phyloP scores from a whole-genome alignment of 2,797 vertebrate species.

The Enteromius afrohamiltoni region DNA sequence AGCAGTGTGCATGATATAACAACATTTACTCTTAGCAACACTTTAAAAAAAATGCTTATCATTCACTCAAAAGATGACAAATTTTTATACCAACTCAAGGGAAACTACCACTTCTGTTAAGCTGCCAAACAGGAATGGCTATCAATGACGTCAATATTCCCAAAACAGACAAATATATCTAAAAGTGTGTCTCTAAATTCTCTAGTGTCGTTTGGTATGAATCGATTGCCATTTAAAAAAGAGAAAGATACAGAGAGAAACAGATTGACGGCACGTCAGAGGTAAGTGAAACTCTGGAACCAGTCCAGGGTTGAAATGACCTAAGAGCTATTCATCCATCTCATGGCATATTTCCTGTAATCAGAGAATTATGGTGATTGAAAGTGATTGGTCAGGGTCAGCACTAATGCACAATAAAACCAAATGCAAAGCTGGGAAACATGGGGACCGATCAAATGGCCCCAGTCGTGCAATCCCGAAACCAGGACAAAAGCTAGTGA shows the following conservation, averaged over 20 bases:
- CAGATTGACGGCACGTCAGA: slow-evolving; percentile 42
- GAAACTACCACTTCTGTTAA: slow-evolving; percentile 8
- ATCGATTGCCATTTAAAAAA: slow-evolving; percentile 17
- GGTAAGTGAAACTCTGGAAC: slow-evolving; percentile 61
- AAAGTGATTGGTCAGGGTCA: slow-evolving; percentile 59
- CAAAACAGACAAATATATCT: not conserved
- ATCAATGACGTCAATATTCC: not conserved
- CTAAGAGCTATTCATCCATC: slow-evolving; percentile 79
- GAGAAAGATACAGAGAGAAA: slow-evolving; percentile 55
- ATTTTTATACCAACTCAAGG: not conserved
- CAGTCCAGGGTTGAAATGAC: slow-evolving; percentile 77
- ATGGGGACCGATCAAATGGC: slow-evolving; percentile 44
- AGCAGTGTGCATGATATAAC: not conserved
- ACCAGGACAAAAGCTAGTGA: slow-evolving; percentile 39
- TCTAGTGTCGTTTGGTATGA: slow-evolving; percentile 21
- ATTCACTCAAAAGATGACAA: not conserved
- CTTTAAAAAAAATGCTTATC: not conserved
- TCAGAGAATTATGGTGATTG: slow-evolving; percentile 66
- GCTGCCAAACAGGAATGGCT: not conserved
- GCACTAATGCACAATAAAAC: slow-evolving; percentile 52
- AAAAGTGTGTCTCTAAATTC: slow-evolving; percentile 7
- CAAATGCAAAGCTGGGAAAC: slow-evolving; percentile 34
- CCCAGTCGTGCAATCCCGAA: slow-evolving; percentile 46
- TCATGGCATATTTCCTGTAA: slow-evolving; percentile 78
- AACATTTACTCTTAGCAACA: not conserved